A percentile compares a stretch with the other conserved stretches of the same genome.
These are phyloP conservation scores for Drosophila prostipennis DNA, from an alignment of 2,888 invertebrate species.

Conservation along the genomic window DNA sequence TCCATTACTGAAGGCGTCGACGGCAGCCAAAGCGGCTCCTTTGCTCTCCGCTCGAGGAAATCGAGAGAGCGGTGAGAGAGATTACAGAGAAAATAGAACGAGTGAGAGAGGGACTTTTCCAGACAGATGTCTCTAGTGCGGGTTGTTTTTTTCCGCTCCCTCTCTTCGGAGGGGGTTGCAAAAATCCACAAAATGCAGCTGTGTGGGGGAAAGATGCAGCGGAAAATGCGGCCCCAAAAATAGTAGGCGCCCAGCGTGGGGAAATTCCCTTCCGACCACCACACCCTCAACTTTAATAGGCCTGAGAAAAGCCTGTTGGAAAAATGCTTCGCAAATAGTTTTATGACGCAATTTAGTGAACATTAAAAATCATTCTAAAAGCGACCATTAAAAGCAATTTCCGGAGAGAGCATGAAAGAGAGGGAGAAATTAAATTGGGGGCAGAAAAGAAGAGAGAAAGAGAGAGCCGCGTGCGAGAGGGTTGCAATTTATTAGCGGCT, in stretches of 20 bases:
- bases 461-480: slow-evolving; percentile 16
- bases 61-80: slow-evolving; percentile 28
- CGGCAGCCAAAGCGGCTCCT: slow-evolving; percentile 59
- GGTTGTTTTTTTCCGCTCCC: slow-evolving; percentile 53
- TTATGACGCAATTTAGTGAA: slow-evolving; percentile 41
- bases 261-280: slow-evolving; percentile 1
- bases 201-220: slow-evolving; percentile 28
- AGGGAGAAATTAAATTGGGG: slow-evolving; percentile 18
- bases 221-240: slow-evolving; percentile 9
- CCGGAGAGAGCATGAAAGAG: slow-evolving; percentile 27
- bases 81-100: slow-evolving; percentile 2
- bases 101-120: slow-evolving; percentile 14
- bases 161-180: slow-evolving; percentile 30
- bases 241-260: slow-evolving; percentile 16
- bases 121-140: slow-evolving; percentile 59
- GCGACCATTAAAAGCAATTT: slow-evolving; percentile 49
- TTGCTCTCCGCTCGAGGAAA: slow-evolving; percentile 14
- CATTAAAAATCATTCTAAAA: slow-evolving; percentile 60
- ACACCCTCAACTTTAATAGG: slow-evolving; percentile 2
- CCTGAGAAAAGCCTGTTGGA: slow-evolving; percentile 10
- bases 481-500: slow-evolving; percentile 32
- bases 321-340: slow-evolving; percentile 38
- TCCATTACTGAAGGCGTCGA: slow-evolving; percentile 70
- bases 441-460: slow-evolving; percentile 7
- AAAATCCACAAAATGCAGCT: slow-evolving; percentile 20